phyloP scores from a whole-genome alignment of 2,888 invertebrate species.

The Nemotelus pantherinus region DNA sequence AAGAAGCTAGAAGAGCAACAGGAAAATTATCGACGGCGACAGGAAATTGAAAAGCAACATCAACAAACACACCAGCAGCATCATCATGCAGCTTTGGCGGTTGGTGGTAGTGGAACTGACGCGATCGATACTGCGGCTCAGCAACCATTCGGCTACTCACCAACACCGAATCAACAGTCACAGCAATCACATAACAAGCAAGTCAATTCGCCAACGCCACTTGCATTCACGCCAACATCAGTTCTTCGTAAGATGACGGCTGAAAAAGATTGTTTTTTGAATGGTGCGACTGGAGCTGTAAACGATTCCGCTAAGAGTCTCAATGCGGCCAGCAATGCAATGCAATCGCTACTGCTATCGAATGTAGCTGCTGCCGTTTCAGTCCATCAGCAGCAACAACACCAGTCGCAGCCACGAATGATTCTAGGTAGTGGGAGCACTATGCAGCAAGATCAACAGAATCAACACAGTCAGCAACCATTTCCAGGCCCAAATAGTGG shows the following conservation, averaged over 20 bases:
- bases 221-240: constrained; percentile 93
- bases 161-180: constrained; percentile 14
- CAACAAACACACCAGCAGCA: constrained; percentile 50
- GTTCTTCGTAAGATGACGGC: constrained; percentile 95
- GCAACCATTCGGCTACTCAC: constrained; percentile 22
- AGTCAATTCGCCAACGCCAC: constrained; percentile 72
- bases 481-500: neutral
- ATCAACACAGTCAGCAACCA: constrained; percentile 40
- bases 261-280: constrained; percentile 76
- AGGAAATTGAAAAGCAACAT: constrained; percentile 67
- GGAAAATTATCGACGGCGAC: constrained; percentile 83
- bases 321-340: constrained; percentile 50
- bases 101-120: constrained; percentile 7
- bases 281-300: neutral
- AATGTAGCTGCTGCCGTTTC: constrained; percentile 58
- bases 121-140: neutral
- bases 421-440: constrained; percentile 43
- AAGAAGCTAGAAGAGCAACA: constrained; percentile 89
- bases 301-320: constrained; percentile 49
- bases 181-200: constrained; percentile 56
- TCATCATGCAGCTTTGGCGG: neutral
- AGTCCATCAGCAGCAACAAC: constrained; percentile 53
- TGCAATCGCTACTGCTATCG: constrained; percentile 44
- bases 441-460: constrained; percentile 51
- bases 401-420: constrained; percentile 51